These are phyloP conservation scores for Chrysemys picta DNA, from an alignment of 2,113 vertebrate genomes.

Conservation along the genomic window DNA sequence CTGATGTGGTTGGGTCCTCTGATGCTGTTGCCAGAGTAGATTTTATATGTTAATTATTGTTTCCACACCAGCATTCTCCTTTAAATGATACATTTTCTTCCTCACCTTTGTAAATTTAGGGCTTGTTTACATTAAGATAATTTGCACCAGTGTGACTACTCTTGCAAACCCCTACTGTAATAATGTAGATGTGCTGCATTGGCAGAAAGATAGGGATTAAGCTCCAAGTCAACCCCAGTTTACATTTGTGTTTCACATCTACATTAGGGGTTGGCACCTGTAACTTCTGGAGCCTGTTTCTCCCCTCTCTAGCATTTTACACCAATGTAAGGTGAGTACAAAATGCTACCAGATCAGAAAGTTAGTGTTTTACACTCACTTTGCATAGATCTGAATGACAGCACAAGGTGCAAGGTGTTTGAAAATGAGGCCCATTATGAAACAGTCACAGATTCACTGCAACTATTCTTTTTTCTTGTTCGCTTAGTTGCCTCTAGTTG, in stretches of 20 bases:
- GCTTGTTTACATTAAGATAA: neutral
- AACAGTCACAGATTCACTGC: neutral
- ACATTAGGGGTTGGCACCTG: neutral
- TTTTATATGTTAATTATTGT: neutral
- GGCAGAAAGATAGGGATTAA: neutral
- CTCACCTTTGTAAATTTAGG: neutral
- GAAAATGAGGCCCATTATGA: neutral
- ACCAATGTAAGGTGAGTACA: neutral
- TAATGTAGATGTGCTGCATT: neutral
- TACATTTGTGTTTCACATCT: neutral
- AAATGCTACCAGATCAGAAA: neutral
- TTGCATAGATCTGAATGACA: neutral
- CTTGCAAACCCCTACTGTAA: neutral
- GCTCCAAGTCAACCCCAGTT: neutral
- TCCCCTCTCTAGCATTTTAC: neutral
- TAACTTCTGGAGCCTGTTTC: neutral
- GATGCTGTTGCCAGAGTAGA: no score
- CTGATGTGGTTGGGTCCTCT: no score
- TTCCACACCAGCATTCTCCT: neutral
- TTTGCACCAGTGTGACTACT: neutral
- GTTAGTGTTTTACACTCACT: accelerated
- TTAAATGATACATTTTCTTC: neutral
- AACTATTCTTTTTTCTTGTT: neutral
- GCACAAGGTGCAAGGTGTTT: accelerated
- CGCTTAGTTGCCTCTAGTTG: neutral